These are phyloP conservation scores for Vidua chalybeata DNA, from an alignment of 2,113 vertebrate species.

Conservation along the genomic window DNA sequence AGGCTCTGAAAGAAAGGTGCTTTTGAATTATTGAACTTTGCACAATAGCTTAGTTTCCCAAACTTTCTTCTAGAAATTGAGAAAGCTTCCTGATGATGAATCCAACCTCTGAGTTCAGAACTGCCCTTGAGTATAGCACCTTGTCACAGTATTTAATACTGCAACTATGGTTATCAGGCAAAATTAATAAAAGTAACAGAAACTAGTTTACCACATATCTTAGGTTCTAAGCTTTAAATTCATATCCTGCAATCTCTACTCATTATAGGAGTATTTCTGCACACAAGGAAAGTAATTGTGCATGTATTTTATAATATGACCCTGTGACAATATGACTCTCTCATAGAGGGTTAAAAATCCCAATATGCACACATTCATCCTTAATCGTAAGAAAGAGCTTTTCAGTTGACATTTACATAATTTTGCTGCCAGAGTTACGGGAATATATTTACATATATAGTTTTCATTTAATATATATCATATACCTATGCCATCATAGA, in stretches of 20 bases:
- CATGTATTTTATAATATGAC: neutral
- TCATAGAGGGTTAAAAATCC: neutral
- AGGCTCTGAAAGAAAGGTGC: neutral
- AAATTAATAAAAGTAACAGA: neutral
- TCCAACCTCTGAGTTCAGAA: neutral
- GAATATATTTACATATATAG: neutral
- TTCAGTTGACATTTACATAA: neutral
- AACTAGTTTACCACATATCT: neutral
- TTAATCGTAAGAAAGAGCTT: neutral
- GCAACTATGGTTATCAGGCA: neutral
- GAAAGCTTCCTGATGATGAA: neutral
- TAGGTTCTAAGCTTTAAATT: neutral
- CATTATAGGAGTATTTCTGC: neutral
- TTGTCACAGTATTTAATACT: neutral
- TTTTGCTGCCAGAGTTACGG: neutral
- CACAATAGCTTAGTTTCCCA: neutral
- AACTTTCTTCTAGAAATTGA: neutral
- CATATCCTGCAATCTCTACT: neutral
- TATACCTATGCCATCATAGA: neutral
- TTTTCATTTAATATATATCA: neutral
- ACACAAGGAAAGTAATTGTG: neutral
- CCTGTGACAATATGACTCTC: neutral
- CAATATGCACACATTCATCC: neutral
- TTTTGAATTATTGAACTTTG: neutral
- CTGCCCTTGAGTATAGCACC: neutral